phyloP scores from a whole-genome alignment of 2,113 vertebrate species.

The Triplophysa dalaica region DNA sequence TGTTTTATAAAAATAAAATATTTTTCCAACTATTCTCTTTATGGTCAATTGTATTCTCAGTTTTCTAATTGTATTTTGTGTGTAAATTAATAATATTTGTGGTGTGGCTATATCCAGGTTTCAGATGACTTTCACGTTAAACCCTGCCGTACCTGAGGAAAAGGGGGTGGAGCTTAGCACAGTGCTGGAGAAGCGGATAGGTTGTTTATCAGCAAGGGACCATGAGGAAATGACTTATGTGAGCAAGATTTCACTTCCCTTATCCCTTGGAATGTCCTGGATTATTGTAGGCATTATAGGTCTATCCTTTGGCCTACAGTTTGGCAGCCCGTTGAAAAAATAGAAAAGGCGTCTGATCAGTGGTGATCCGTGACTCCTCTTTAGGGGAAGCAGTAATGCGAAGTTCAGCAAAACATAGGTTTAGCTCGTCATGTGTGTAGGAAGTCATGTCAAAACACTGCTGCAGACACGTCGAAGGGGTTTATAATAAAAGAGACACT shows the following conservation, averaged over 20 bases:
- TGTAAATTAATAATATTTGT: background rate
- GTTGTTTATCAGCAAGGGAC: constrained; percentile 77
- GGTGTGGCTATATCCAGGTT: constrained; percentile 77
- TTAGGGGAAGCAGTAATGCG: too few relatives aligned
- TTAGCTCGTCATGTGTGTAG: too few relatives aligned
- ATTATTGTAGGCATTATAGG: background rate
- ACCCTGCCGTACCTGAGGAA: constrained; percentile 75
- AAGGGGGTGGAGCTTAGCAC: constrained; percentile 66
- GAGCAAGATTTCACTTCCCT: constrained; percentile 57
- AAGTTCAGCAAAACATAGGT: too few relatives aligned
- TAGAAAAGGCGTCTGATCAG: too few relatives aligned
- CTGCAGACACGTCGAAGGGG: too few relatives aligned
- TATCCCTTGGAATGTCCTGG: background rate
- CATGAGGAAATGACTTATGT: constrained; percentile 90
- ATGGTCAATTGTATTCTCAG: background rate
- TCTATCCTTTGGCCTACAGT: too few relatives aligned
- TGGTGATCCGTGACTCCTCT: too few relatives aligned
- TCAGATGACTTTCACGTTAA: constrained; percentile 83
- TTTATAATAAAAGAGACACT: too few relatives aligned
- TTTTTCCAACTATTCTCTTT: too few relatives aligned
- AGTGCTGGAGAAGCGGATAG: constrained; percentile 81
- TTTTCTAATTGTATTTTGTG: background rate
- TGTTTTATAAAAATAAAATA: too few relatives aligned
- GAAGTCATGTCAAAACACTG: too few relatives aligned
- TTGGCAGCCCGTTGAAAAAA: too few relatives aligned